Evolutionary conservation across 37 sponge, comb jelly and placozoan genomes (phyloP).

Genomic region (Chondrilla cf. caribensis): DNA sequence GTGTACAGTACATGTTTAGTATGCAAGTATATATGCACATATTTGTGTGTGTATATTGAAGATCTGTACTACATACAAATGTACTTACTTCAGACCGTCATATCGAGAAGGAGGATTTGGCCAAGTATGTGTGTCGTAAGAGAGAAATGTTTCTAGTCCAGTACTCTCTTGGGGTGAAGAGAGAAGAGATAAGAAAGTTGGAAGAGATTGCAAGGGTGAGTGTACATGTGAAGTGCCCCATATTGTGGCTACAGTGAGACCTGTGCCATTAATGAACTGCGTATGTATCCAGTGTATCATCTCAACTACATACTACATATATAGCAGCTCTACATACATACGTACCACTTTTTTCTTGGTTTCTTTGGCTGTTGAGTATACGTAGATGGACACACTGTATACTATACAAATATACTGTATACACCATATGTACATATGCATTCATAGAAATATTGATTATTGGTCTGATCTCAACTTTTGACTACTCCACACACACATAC

Average conservation of each 20-base stretch:
- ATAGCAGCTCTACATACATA: too few species aligned
- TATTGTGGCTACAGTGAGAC: background rate
- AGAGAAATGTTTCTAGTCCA: conserved; percentile 94
- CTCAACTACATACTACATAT: too few species aligned
- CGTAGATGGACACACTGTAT: too few species aligned
- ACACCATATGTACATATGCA: too few species aligned
- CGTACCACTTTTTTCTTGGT: too few species aligned
- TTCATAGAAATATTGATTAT: too few species aligned
- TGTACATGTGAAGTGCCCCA: background rate
- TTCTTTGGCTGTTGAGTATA: too few species aligned
- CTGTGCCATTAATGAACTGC: too few species aligned
- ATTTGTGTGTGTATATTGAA: background rate
- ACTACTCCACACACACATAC: too few species aligned
- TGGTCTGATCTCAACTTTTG: too few species aligned
- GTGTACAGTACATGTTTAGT: background rate
- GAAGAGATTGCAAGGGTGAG: conserved; percentile 81
- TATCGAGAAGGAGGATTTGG: conserved; percentile 87
- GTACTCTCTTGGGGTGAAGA: conserved; percentile 92
- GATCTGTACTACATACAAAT: background rate
- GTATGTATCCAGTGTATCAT: too few species aligned
- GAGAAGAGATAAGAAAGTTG: conserved; percentile 90
- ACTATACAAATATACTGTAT: too few species aligned
- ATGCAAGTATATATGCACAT: background rate
- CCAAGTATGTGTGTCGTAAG: conserved; percentile 71
- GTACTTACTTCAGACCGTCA: conserved; percentile 52